These are phyloP conservation scores for Pelecanus crispus DNA, from an alignment of 2,113 vertebrate species.

Conservation along the genomic window DNA sequence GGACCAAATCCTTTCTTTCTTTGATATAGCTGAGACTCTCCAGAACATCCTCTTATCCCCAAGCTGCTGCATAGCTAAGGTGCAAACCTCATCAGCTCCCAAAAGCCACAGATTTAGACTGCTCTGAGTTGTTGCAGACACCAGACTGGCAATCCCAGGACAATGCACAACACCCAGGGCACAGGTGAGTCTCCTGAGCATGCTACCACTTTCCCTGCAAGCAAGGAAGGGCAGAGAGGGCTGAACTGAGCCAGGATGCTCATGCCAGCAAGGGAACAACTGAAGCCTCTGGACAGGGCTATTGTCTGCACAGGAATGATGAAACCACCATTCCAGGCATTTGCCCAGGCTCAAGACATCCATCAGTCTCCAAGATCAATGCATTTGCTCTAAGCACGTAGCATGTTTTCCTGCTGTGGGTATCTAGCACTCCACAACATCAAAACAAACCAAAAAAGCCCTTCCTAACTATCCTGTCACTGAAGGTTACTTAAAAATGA, in stretches of 20 bases:
- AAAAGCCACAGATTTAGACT: not conserved
- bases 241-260: not conserved
- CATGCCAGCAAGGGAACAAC: not conserved
- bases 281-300: not conserved
- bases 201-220: accelerated
- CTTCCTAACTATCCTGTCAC: not conserved
- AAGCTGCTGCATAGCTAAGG: not conserved
- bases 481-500: not conserved
- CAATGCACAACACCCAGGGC: not conserved
- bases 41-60: not conserved
- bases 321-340: not conserved
- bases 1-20: not conserved
- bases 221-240: not conserved
- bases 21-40: not conserved
- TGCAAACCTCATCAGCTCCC: not conserved
- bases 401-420: not conserved
- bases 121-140: not conserved
- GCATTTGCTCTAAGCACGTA: not conserved
- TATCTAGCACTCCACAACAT: not conserved
- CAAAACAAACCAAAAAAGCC: not conserved
- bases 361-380: not conserved
- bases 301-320: not conserved
- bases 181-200: not conserved
- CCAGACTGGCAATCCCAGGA: not conserved
- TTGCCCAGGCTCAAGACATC: not conserved